A percentile compares a stretch with the other conserved stretches of the same genome.
These are phyloP conservation scores for Etia nguti DNA, from an alignment of 2,113 vertebrate species.

Conservation along the genomic window DNA sequence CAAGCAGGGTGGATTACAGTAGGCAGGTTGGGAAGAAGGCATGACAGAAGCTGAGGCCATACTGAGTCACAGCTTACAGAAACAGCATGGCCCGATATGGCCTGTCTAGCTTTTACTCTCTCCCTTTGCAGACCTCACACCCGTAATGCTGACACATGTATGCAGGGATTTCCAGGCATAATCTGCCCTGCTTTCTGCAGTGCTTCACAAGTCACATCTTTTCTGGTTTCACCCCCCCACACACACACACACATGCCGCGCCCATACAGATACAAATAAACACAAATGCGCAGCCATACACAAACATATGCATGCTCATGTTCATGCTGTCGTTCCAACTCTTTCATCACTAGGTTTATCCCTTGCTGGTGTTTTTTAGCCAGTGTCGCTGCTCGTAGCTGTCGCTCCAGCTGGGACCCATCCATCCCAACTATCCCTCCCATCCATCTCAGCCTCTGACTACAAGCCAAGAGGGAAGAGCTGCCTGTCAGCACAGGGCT, in stretches of 20 bases:
- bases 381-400: neutral
- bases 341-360: constrained; percentile 14
- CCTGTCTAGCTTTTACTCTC: neutral
- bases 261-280: neutral
- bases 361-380: neutral
- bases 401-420: constrained; percentile 3
- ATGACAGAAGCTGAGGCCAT: neutral
- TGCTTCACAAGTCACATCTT: neutral
- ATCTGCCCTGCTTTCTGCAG: constrained; percentile 20
- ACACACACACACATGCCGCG: neutral
- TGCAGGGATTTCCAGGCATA: constrained; percentile 26
- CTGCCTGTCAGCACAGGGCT: constrained; percentile 33
- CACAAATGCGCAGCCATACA: neutral
- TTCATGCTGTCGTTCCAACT: neutral
- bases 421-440: constrained; percentile 16
- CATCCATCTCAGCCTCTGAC: constrained; percentile 23
- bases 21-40: constrained; percentile 2
- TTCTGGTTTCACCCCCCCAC: neutral
- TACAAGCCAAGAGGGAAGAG: constrained; percentile 30
- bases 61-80: constrained; percentile 44
- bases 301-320: neutral
- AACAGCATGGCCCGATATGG: neutral
- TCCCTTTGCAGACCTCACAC: neutral
- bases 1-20: constrained; percentile 27
- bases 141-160: constrained; percentile 31